Percentiles rank a stretch among this genome's conserved stretches.
Conservation (phyloP, 2,888 invertebrate genomes). For the Erebia aethiops region DNA sequence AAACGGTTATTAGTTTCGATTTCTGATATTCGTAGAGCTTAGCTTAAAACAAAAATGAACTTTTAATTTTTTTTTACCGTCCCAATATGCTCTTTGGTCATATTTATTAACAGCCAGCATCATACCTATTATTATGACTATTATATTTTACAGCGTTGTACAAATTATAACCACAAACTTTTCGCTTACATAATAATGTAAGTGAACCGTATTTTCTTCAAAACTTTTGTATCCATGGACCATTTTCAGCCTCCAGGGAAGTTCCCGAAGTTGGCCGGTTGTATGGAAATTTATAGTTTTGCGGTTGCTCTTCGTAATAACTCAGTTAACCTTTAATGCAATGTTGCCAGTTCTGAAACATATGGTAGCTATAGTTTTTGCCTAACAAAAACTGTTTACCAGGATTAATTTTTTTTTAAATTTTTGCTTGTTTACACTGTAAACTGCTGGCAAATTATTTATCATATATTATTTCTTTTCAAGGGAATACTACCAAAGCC, state of each 20-base stretch:
- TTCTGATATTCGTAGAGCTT: no score
- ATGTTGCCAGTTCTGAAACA: slow-evolving; percentile 37
- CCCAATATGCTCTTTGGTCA: neutral
- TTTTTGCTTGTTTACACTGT: no score
- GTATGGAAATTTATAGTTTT: slow-evolving; percentile 49
- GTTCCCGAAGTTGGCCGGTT: slow-evolving; percentile 47
- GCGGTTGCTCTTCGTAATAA: slow-evolving; percentile 46
- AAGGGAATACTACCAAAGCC: no score
- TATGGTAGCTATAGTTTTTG: slow-evolving; percentile 34
- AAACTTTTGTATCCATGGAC: slow-evolving; percentile 35
- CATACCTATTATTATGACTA: neutral
- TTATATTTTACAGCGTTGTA: slow-evolving; percentile 8
- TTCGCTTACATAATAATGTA: slow-evolving; percentile 28
- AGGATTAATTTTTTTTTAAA: no score
- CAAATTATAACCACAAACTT: slow-evolving; percentile 27
- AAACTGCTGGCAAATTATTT: no score
- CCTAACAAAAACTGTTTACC: no score
- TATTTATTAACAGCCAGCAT: neutral
- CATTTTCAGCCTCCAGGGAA: slow-evolving; percentile 48
- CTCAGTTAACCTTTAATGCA: slow-evolving; percentile 45
- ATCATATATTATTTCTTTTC: no score
- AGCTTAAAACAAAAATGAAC: no score
- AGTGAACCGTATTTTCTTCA: slow-evolving; percentile 33
- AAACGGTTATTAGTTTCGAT: no score
- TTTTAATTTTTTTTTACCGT: no score